Conservation (phyloP, 2,797 vertebrate genomes). For the Peromyscus nudipes region DNA sequence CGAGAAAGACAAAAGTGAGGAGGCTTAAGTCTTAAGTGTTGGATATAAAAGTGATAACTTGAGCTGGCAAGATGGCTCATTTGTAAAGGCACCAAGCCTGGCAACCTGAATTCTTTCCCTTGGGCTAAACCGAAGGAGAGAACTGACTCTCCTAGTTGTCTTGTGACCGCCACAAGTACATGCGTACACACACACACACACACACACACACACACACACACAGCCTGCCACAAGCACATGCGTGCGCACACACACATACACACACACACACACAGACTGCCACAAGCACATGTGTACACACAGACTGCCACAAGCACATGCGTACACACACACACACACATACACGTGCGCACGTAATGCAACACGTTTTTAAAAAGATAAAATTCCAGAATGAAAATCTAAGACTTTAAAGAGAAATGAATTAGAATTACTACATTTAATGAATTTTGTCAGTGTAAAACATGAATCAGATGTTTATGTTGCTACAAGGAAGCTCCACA, state of each 20-base stretch:
- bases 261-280: neutral
- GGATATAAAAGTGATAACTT: slow-evolving; percentile 2
- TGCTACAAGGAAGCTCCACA: neutral
- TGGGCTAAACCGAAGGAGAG: neutral
- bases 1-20: neutral
- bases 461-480: neutral
- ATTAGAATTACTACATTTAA: slow-evolving; percentile 1
- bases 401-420: slow-evolving; percentile 38
- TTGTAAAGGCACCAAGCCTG: neutral
- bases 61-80: neutral
- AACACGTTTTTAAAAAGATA: neutral
- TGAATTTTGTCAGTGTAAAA: slow-evolving; percentile 5
- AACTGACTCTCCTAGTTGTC: neutral
- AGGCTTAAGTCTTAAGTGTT: neutral
- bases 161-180: neutral
- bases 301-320: neutral
- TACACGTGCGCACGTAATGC: too few relatives aligned
- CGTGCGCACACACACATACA: too few relatives aligned
- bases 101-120: neutral
- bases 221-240: too few relatives aligned
- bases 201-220: too few relatives aligned
- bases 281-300: too few relatives aligned
- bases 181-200: neutral
- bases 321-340: too few relatives aligned
- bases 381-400: slow-evolving; percentile 4